A percentile compares a stretch with the other conserved stretches of the same genome.
phyloP scores from a whole-genome alignment of 2,797 vertebrate genomes.

The Micropoecilia bifurca region DNA sequence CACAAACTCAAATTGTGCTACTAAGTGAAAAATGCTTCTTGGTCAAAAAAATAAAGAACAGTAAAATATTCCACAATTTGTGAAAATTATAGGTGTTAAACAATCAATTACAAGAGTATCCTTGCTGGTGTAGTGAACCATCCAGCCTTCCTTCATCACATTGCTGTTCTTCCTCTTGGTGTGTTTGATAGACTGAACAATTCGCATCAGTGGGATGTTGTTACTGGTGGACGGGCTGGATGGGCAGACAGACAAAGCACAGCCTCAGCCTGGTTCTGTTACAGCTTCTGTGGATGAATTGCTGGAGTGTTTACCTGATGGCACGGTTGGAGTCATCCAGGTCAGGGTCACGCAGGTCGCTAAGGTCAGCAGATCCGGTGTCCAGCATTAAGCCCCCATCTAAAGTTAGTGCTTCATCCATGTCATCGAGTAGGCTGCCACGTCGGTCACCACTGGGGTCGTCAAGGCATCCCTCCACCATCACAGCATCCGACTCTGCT shows the following conservation, averaged over 20 bases:
- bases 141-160: conserved; percentile 97
- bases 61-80: background rate
- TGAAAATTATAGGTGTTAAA: background rate
- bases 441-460: conserved; percentile 90
- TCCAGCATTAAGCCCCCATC: conserved; percentile 81
- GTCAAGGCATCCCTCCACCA: conserved; percentile 91
- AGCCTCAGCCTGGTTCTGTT: conserved; percentile 1
- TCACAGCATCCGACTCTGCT: conserved; percentile 89
- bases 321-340: conserved; percentile 91
- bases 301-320: conserved; percentile 85
- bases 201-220: conserved; percentile 97
- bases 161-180: conserved; percentile 96
- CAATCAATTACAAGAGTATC: conserved; percentile 86
- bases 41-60: background rate
- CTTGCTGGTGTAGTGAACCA: conserved; percentile 97
- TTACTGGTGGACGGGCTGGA: conserved; percentile 96
- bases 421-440: conserved; percentile 88
- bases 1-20: background rate
- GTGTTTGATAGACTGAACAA: conserved; percentile 96
- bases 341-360: conserved; percentile 90
- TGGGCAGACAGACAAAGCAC: conserved; percentile 18
- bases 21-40: background rate
- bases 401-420: conserved; percentile 89
- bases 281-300: background rate
- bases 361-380: conserved; percentile 83